phyloP scores from a whole-genome alignment of 2,113 vertebrate species.

The Zonotrichia leucophrys region DNA sequence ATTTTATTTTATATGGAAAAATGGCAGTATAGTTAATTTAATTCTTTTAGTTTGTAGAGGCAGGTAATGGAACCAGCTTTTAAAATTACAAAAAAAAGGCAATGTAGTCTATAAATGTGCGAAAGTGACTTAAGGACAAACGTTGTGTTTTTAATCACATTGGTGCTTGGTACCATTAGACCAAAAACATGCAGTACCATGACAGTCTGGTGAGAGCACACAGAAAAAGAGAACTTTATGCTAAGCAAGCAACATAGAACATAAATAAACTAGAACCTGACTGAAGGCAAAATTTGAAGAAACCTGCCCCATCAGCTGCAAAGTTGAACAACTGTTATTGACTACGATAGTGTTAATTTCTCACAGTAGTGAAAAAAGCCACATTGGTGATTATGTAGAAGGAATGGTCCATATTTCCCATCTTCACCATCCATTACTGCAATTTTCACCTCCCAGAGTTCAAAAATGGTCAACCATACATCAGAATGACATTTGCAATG shows the following conservation, averaged over 20 bases:
- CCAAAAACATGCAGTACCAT: background rate
- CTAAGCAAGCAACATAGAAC: background rate
- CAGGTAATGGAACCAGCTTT: background rate
- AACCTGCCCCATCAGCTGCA: background rate
- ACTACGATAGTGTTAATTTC: background rate
- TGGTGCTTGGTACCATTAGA: background rate
- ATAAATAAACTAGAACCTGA: background rate
- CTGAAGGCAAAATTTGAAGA: background rate
- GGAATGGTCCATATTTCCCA: background rate
- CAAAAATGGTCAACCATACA: background rate
- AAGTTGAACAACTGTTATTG: background rate
- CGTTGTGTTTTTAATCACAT: background rate
- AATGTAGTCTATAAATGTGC: background rate
- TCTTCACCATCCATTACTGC: background rate
- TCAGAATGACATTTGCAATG: conserved; percentile 10
- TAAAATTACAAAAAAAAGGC: background rate
- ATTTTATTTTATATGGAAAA: background rate
- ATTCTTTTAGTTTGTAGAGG: background rate
- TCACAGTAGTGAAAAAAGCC: background rate
- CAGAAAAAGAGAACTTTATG: background rate
- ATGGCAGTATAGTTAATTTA: background rate
- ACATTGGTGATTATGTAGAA: background rate
- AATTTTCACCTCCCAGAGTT: background rate
- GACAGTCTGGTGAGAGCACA: background rate
- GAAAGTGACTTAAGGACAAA: background rate